These are phyloP conservation scores for Sarcophaga bullata DNA, from an alignment of 1,140 invertebrate species.

Conservation along the genomic window DNA sequence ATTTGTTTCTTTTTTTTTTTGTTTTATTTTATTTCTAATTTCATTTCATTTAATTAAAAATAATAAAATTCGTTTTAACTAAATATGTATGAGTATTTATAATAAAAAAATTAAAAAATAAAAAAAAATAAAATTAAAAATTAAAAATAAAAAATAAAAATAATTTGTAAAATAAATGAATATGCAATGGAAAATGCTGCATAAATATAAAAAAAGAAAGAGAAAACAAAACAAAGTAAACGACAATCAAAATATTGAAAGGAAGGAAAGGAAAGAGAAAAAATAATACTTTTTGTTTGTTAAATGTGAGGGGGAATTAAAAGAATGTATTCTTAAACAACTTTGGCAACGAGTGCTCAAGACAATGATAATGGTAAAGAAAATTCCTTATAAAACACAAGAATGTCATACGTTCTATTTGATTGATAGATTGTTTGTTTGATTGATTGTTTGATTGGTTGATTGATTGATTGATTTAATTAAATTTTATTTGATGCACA, in stretches of 20 bases:
- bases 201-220: not conserved
- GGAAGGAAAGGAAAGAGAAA: not conserved
- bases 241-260: not conserved
- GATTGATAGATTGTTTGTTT: no score
- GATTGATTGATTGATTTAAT: no score
- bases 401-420: no score
- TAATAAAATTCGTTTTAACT: not conserved
- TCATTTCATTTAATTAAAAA: not conserved
- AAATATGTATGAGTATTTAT: not conserved
- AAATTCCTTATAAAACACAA: no score
- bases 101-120: not conserved
- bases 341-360: not conserved
- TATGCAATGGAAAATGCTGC: conserved; percentile 8
- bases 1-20: not conserved
- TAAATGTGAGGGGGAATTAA: not conserved
- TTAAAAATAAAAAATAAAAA: not conserved
- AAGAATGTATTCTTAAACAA: not conserved
- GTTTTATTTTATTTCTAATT: not conserved
- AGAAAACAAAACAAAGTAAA: not conserved
- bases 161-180: not conserved
- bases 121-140: not conserved
- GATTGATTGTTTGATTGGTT: no score
- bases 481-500: no score
- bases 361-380: not conserved
- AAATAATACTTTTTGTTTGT: no score